Evolutionary conservation across 2,888 invertebrate genomes (phyloP).

Genomic region (Danaus chrysippus): DNA sequence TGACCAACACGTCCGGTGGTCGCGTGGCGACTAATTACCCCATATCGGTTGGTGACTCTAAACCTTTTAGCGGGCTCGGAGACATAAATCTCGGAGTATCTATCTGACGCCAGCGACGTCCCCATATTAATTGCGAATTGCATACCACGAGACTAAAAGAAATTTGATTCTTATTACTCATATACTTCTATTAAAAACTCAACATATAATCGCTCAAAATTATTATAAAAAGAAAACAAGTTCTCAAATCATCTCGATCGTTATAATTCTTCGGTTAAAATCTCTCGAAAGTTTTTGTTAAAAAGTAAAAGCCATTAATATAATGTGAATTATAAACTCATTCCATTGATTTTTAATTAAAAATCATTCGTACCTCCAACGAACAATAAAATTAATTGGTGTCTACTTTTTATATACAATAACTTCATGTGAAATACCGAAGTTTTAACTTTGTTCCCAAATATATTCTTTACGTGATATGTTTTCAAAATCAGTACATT

Average conservation of each 20-base stretch:
- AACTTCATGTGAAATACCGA: conserved; percentile 2
- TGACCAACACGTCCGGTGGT: conserved; percentile 52
- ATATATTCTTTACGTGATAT: conserved; percentile 5
- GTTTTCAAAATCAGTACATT: not conserved
- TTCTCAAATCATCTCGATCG: too few species aligned
- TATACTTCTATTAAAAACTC: too few species aligned
- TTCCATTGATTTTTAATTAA: not conserved
- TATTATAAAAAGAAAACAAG: too few species aligned
- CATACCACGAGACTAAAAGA: conserved; percentile 36
- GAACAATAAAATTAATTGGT: conserved; percentile 5
- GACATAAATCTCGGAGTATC: conserved; percentile 73
- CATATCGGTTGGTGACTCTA: conserved; percentile 59
- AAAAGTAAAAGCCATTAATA: conserved; percentile 20
- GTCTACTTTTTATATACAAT: not conserved
- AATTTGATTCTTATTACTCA: too few species aligned
- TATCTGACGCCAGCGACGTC: conserved; percentile 39
- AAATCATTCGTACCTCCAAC: not conserved
- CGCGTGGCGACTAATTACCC: conserved; percentile 73
- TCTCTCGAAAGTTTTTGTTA: not conserved
- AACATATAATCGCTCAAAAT: too few species aligned
- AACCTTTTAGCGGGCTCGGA: conserved; percentile 70
- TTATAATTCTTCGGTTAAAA: too few species aligned
- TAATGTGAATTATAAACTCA: not conserved
- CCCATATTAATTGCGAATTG: conserved; percentile 62
- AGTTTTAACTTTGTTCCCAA: not conserved